These are phyloP conservation scores for Vanessa cardui DNA, from an alignment of 2,888 invertebrate species.

Conservation along the genomic window DNA sequence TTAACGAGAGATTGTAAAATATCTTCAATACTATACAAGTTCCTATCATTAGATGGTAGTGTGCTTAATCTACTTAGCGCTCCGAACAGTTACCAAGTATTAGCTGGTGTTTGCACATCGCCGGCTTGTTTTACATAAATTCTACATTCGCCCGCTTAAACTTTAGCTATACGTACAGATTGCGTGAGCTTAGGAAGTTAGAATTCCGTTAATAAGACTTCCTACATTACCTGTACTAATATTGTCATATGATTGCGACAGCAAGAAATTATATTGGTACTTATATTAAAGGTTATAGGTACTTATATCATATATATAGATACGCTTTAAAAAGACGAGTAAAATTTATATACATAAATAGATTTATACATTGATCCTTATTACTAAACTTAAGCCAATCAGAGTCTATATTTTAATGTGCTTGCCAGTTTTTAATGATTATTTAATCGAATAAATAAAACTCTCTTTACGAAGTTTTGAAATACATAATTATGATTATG, in stretches of 20 bases:
- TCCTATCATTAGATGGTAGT: slow-evolving; percentile 34
- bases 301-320: no score
- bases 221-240: slow-evolving; percentile 18
- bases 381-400: no score
- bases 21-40: slow-evolving; percentile 25
- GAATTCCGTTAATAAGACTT: slow-evolving; percentile 23
- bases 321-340: no score
- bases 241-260: slow-evolving; percentile 4
- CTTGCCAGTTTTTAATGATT: no score
- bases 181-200: slow-evolving; percentile 28
- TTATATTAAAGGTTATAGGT: neutral
- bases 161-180: slow-evolving; percentile 25
- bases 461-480: no score
- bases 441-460: no score
- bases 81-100: slow-evolving; percentile 58
- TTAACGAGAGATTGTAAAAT: slow-evolving; percentile 4
- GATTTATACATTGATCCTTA: no score
- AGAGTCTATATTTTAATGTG: no score
- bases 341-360: no score
- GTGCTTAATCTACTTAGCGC: slow-evolving; percentile 70
- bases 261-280: neutral
- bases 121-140: slow-evolving; percentile 74
- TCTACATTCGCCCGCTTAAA: slow-evolving; percentile 56
- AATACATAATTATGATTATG: no score
- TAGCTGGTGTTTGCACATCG: slow-evolving; percentile 61